Conservation (phyloP, 1,140 invertebrate genomes). For the Drosophila auraria region DNA sequence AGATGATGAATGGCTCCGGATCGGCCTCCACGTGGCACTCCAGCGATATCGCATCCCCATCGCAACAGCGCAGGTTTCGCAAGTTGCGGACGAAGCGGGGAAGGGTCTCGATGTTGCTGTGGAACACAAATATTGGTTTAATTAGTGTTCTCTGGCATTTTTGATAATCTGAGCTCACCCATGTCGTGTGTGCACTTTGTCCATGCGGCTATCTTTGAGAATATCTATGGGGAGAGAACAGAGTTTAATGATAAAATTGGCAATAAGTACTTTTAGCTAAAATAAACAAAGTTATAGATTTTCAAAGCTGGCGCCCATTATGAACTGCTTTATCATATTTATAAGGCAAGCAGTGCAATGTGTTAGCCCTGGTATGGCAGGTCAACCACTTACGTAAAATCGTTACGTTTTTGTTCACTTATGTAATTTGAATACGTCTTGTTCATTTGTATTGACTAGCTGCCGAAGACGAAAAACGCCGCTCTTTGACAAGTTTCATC, state of each 20-base stretch:
- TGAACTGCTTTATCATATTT: neutral
- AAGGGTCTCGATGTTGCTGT: slow-evolving; percentile 90
- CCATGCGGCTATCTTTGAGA: slow-evolving; percentile 80
- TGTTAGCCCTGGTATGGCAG: too few species aligned
- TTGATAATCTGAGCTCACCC: slow-evolving; percentile 67
- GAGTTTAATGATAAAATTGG: neutral
- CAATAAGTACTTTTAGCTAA: neutral
- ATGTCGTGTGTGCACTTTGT: slow-evolving; percentile 82
- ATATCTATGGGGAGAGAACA: slow-evolving; percentile 61
- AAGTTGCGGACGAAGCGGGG: slow-evolving; percentile 90
- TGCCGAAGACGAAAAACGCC: too few species aligned
- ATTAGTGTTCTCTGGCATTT: too few species aligned
- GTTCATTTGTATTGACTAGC: too few species aligned
- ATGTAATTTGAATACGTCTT: too few species aligned
- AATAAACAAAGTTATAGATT: neutral
- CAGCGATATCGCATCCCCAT: slow-evolving; percentile 91
- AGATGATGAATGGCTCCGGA: slow-evolving; percentile 89
- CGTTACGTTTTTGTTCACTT: too few species aligned
- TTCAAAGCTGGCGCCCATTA: neutral
- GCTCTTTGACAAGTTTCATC: too few species aligned
- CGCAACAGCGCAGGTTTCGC: slow-evolving; percentile 91
- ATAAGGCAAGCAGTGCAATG: neutral
- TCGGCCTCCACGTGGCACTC: slow-evolving; percentile 90
- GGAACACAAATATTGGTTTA: slow-evolving; percentile 29
- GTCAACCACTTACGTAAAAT: too few species aligned